Conservation (phyloP, 2,113 vertebrate species). For the Mobula hypostoma region DNA sequence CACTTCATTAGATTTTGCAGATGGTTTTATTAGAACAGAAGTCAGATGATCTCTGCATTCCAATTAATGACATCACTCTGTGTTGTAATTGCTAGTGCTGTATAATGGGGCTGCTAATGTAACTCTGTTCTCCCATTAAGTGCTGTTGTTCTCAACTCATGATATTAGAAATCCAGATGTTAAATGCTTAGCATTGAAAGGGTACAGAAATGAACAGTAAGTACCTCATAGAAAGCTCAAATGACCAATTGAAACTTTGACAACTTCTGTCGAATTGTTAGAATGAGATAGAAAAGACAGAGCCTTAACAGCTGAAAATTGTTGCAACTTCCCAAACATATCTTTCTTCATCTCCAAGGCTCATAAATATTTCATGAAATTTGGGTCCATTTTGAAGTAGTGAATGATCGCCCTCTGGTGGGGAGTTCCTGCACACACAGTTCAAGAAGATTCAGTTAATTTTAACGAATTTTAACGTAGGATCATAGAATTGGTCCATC, state of each 20-base stretch:
- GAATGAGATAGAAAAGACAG: not conserved
- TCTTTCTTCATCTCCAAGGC: not conserved
- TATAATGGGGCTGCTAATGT: not conserved
- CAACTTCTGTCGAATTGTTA: not conserved
- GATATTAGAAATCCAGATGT: not conserved
- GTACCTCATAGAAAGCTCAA: not conserved
- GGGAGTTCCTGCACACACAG: not conserved
- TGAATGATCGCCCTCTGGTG: slow-evolving; percentile 17
- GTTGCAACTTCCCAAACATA: not conserved
- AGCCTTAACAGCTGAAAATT: not conserved
- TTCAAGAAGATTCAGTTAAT: not conserved
- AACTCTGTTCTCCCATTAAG: not conserved
- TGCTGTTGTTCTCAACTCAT: not conserved
- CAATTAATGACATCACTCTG: not conserved
- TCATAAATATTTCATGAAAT: not conserved
- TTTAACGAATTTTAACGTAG: not conserved
- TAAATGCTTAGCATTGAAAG: not conserved
- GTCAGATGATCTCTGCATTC: not conserved
- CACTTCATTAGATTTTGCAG: not conserved
- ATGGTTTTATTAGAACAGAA: not conserved
- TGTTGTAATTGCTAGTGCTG: not conserved
- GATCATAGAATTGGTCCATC: not conserved
- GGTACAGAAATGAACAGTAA: not conserved
- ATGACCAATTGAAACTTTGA: not conserved
- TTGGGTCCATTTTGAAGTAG: not conserved